phyloP scores from a whole-genome alignment of 2,113 vertebrate genomes.

The Centropus unirufus region DNA sequence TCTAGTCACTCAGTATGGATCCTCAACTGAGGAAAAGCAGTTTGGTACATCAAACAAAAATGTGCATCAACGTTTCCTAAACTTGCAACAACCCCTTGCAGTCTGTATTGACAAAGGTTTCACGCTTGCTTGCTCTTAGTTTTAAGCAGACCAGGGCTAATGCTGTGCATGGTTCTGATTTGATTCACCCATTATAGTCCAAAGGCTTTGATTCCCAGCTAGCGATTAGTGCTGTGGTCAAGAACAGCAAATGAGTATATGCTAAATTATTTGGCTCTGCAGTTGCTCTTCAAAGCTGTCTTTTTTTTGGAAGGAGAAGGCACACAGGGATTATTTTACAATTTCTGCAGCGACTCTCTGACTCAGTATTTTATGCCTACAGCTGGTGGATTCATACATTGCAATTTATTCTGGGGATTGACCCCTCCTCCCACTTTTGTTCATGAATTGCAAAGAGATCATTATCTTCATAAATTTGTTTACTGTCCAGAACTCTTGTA shows the following conservation, averaged over 20 bases:
- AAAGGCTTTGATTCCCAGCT: slow-evolving; percentile 49
- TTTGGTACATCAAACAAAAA: slow-evolving; percentile 41
- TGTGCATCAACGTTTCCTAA: slow-evolving; percentile 22
- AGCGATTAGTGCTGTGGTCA: slow-evolving; percentile 46
- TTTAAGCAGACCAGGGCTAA: slow-evolving; percentile 20
- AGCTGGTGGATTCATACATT: slow-evolving; percentile 30
- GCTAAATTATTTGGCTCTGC: slow-evolving; percentile 45
- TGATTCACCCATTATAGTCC: slow-evolving; percentile 38
- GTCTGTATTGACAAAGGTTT: slow-evolving; percentile 17
- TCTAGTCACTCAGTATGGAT: slow-evolving; percentile 40
- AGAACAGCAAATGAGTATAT: slow-evolving; percentile 28
- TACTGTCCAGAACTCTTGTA: slow-evolving; percentile 53
- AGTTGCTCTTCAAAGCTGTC: slow-evolving; percentile 39
- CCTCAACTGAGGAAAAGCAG: slow-evolving; percentile 15
- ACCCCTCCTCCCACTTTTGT: slow-evolving; percentile 33
- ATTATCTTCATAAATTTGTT: slow-evolving; percentile 66
- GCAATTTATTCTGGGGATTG: slow-evolving; percentile 50
- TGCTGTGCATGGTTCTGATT: slow-evolving; percentile 29
- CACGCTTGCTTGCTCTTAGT: neutral
- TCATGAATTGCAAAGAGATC: slow-evolving; percentile 65
- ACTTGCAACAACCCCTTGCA: slow-evolving; percentile 20
- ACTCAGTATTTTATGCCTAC: slow-evolving; percentile 16
- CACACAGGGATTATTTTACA: slow-evolving; percentile 20
- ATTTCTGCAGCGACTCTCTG: slow-evolving; percentile 34
- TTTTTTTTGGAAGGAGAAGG: slow-evolving; percentile 21